Conservation (phyloP, 2,888 invertebrate species). For the Drosophila nigricruria region DNA sequence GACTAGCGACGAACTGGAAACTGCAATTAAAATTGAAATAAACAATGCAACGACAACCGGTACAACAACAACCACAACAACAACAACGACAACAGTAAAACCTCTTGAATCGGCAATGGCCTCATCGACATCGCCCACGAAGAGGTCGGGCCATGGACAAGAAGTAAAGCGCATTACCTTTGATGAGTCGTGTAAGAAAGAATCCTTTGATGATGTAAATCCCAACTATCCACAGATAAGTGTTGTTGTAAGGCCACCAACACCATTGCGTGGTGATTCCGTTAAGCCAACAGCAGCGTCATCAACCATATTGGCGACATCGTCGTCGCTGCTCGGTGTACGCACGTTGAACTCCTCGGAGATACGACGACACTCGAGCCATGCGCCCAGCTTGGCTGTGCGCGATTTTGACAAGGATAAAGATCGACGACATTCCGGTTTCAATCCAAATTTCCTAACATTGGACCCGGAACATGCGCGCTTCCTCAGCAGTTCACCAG, state of each 20-base stretch:
- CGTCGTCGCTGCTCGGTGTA: slow-evolving; percentile 72
- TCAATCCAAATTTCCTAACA: slow-evolving; percentile 88
- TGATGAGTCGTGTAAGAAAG: slow-evolving; percentile 86
- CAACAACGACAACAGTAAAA: slow-evolving; percentile 52
- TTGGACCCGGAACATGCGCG: slow-evolving; percentile 88
- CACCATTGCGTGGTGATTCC: slow-evolving; percentile 89
- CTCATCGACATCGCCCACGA: slow-evolving; percentile 76
- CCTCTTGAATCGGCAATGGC: slow-evolving; percentile 69
- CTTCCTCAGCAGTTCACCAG: slow-evolving; percentile 91
- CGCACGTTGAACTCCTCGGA: slow-evolving; percentile 82
- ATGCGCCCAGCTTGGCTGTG: slow-evolving; percentile 86
- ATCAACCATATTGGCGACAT: slow-evolving; percentile 84
- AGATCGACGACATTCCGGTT: slow-evolving; percentile 85
- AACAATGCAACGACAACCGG: slow-evolving; percentile 61
- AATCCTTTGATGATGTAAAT: slow-evolving; percentile 85
- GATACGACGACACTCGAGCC: slow-evolving; percentile 85
- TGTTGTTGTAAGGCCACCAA: slow-evolving; percentile 91
- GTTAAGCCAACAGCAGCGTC: slow-evolving; percentile 84
- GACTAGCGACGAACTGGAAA: slow-evolving; percentile 72
- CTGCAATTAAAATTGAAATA: slow-evolving; percentile 80
- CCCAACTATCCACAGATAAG: slow-evolving; percentile 88
- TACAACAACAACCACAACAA: slow-evolving; percentile 49
- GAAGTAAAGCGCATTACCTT: slow-evolving; percentile 86
- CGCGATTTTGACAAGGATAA: slow-evolving; percentile 86
- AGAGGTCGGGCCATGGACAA: slow-evolving; percentile 82